Conservation (phyloP, 1,140 invertebrate genomes). For the Drosophila navojoa region DNA sequence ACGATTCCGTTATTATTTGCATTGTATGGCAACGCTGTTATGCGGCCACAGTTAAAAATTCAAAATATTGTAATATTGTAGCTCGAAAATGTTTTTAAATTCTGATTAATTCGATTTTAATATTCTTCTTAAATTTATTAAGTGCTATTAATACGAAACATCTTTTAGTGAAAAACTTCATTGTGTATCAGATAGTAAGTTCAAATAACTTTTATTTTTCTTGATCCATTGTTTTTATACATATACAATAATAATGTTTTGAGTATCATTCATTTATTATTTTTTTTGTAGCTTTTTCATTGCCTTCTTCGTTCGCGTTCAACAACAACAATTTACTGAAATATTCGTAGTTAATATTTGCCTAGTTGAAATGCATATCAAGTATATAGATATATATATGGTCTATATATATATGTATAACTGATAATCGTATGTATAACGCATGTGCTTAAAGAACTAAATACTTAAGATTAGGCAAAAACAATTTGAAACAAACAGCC, state of each 20-base stretch:
- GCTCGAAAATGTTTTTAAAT: too few relatives aligned
- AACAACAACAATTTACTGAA: slow-evolving; percentile 56
- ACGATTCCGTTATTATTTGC: slow-evolving; percentile 26
- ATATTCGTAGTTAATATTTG: slow-evolving; percentile 39
- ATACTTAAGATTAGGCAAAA: slow-evolving; percentile 75
- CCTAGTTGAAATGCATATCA: slow-evolving; percentile 65
- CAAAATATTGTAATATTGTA: background rate
- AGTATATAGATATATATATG: slow-evolving; percentile 36
- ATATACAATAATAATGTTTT: slow-evolving; percentile 59
- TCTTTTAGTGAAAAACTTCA: too few relatives aligned
- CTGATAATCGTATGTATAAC: slow-evolving; percentile 62
- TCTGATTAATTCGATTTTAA: too few relatives aligned
- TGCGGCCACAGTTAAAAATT: background rate
- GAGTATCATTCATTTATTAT: slow-evolving; percentile 63
- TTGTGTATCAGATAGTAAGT: background rate
- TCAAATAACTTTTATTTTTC: slow-evolving; percentile 61
- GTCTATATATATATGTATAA: background rate
- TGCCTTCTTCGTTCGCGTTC: slow-evolving; percentile 15
- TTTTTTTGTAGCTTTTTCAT: slow-evolving; percentile 29
- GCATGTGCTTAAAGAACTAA: slow-evolving; percentile 73
- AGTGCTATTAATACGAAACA: too few relatives aligned
- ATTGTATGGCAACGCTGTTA: slow-evolving; percentile 23
- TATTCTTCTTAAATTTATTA: too few relatives aligned
- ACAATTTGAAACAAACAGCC: slow-evolving; percentile 81
- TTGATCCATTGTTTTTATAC: slow-evolving; percentile 61